phyloP scores from a whole-genome alignment of 2,888 invertebrate species.

The Ophioninae sp. region DNA sequence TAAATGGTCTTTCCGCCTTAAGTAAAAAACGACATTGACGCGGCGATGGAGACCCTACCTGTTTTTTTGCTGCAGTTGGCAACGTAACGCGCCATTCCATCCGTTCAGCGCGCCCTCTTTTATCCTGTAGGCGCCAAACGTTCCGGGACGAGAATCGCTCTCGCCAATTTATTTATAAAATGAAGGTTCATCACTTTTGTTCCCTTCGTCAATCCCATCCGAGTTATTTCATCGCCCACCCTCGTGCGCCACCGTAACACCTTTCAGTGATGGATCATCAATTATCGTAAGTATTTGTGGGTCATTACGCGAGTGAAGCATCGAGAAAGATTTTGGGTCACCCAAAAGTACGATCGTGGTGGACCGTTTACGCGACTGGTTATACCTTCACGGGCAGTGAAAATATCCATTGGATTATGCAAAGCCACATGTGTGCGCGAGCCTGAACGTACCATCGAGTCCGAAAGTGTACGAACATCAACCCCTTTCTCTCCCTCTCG shows the following conservation, averaged over 20 bases:
- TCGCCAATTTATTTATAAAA: too few relatives aligned
- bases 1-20: too few relatives aligned
- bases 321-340: not conserved
- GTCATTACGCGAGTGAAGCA: not conserved
- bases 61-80: too few relatives aligned
- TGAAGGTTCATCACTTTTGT: too few relatives aligned
- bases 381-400: not conserved
- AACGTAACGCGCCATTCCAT: too few relatives aligned
- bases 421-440: not conserved
- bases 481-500: conserved; percentile 48
- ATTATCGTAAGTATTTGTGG: conserved; percentile 2
- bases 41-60: too few relatives aligned
- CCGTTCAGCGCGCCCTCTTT: too few relatives aligned
- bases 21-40: too few relatives aligned
- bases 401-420: not conserved
- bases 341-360: not conserved
- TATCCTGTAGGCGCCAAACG: too few relatives aligned
- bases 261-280: not conserved
- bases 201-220: too few relatives aligned
- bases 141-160: too few relatives aligned
- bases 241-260: not conserved
- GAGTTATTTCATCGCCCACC: too few relatives aligned
- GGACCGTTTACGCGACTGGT: not conserved
- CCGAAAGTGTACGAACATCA: conserved; percentile 12
- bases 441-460: not conserved